phyloP scores from a whole-genome alignment of 2,888 invertebrate species.

The Polydrusus pterygomalis region DNA sequence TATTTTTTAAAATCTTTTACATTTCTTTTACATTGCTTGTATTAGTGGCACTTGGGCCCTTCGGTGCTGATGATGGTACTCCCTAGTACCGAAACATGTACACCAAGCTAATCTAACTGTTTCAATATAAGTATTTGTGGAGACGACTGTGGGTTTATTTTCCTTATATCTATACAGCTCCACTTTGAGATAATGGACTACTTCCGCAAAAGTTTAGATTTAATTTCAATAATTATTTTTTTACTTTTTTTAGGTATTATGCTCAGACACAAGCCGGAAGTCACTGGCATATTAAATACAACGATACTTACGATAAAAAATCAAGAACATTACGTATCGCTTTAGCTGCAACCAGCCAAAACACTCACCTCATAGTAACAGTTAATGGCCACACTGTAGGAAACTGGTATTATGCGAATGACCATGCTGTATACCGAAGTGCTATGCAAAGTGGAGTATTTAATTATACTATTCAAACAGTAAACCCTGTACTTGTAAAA shows the following conservation, averaged over 20 bases:
- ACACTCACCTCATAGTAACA: slow-evolving; percentile 11
- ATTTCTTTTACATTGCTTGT: too few relatives aligned
- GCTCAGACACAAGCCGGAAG: slow-evolving; percentile 38
- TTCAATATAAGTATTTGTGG: too few relatives aligned
- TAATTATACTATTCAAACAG: not conserved
- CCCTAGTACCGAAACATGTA: too few relatives aligned
- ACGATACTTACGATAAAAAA: slow-evolving; percentile 36
- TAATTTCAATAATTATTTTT: too few relatives aligned
- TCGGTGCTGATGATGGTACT: too few relatives aligned
- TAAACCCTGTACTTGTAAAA: not conserved
- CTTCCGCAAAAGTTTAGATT: too few relatives aligned
- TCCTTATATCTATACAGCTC: too few relatives aligned
- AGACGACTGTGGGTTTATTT: too few relatives aligned
- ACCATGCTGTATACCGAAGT: slow-evolving; percentile 39
- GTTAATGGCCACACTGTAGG: slow-evolving; percentile 30
- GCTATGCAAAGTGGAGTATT: slow-evolving; percentile 40
- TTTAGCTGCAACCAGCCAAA: slow-evolving; percentile 39
- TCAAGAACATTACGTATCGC: slow-evolving; percentile 35
- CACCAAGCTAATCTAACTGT: too few relatives aligned
- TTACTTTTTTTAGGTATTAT: slow-evolving; percentile 43
- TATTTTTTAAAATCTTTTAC: too few relatives aligned
- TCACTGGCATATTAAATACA: slow-evolving; percentile 40
- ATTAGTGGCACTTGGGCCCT: too few relatives aligned
- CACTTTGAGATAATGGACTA: too few relatives aligned
- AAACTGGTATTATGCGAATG: slow-evolving; percentile 22